Percentiles rank a stretch among this genome's conserved stretches.
These are phyloP conservation scores for Ciconia stormi DNA, from an alignment of 2,113 vertebrate genomes.

Conservation along the genomic window DNA sequence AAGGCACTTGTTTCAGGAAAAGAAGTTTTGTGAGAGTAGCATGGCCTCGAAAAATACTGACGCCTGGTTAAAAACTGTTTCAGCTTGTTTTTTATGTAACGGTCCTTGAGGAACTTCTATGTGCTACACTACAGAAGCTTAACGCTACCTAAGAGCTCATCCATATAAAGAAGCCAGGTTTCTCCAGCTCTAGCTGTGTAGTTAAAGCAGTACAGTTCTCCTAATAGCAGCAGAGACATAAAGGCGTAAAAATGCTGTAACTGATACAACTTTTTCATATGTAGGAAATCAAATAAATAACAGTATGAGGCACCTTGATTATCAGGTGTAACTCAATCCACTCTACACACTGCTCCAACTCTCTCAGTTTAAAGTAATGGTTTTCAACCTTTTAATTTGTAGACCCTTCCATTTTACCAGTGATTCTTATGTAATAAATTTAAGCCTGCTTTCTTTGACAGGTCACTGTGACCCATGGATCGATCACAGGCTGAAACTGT, in stretches of 20 bases:
- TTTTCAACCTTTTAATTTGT: neutral
- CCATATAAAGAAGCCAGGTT: neutral
- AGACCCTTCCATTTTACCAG: neutral
- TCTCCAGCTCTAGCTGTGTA: neutral
- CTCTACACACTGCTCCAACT: neutral
- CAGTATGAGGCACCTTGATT: neutral
- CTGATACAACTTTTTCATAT: neutral
- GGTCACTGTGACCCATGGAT: neutral
- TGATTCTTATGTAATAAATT: neutral
- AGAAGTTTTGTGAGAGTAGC: neutral
- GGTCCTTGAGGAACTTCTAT: neutral
- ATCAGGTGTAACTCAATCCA: neutral
- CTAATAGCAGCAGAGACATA: neutral
- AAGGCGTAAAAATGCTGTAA: neutral
- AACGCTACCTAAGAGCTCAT: neutral
- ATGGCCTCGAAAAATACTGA: neutral
- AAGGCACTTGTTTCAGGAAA: neutral
- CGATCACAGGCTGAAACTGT: neutral
- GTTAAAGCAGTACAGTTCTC: neutral
- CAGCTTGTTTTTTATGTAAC: neutral
- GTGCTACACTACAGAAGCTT: neutral
- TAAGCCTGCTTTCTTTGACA: neutral
- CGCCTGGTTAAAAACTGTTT: neutral
- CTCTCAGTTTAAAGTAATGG: neutral
- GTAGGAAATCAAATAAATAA: neutral